Percentiles rank a stretch among this genome's conserved stretches.
These are phyloP conservation scores for Phoenicopterus ruber DNA, from an alignment of 2,113 vertebrate species.

Conservation along the genomic window DNA sequence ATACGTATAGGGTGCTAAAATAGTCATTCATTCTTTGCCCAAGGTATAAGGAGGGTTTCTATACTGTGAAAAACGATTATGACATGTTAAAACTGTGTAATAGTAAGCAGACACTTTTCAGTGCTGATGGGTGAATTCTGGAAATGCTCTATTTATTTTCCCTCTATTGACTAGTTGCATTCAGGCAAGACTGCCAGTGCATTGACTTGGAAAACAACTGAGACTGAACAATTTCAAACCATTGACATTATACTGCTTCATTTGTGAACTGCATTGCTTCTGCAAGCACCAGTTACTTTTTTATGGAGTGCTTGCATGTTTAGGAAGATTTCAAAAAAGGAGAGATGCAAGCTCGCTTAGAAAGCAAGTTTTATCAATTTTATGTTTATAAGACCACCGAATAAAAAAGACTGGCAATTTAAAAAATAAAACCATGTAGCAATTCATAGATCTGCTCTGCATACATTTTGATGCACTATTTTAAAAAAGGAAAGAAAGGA, in stretches of 20 bases:
- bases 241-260: constrained; percentile 73
- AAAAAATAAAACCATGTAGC: constrained; percentile 18
- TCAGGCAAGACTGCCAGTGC: constrained; percentile 78
- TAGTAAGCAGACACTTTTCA: constrained; percentile 76
- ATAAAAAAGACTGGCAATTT: constrained; percentile 8
- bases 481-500: background rate
- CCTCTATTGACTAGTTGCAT: constrained; percentile 77
- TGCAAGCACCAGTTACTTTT: constrained; percentile 72
- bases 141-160: constrained; percentile 82
- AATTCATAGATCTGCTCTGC: constrained; percentile 20
- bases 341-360: constrained; percentile 16
- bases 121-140: constrained; percentile 73
- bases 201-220: constrained; percentile 80
- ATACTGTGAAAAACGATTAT: constrained; percentile 80
- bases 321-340: constrained; percentile 63
- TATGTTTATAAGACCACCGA: background rate
- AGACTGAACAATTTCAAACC: constrained; percentile 76
- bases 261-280: constrained; percentile 66
- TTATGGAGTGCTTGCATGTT: constrained; percentile 66
- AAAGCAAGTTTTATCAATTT: constrained; percentile 43
- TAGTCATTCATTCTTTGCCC: constrained; percentile 70
- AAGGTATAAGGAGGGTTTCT: constrained; percentile 61
- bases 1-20: constrained; percentile 65
- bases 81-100: constrained; percentile 81
- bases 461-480: background rate